Evolutionary conservation across 64 coral and sea anemone genomes (phyloP).

Genomic region (Trachythela sp.): DNA sequence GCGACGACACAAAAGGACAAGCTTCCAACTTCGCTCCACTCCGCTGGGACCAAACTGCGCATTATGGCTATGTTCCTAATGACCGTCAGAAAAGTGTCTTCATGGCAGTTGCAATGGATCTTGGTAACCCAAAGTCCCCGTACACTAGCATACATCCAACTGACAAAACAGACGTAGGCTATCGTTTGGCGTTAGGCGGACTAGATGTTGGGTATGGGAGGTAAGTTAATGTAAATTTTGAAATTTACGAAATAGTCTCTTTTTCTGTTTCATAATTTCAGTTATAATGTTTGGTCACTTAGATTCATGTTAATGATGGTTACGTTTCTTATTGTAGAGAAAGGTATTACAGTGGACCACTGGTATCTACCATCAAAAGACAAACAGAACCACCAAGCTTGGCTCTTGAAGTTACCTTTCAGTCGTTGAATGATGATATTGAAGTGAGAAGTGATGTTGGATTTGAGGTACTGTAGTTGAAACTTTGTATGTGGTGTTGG

Average conservation of each 20-base stretch:
- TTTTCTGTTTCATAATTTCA: too few relatives aligned
- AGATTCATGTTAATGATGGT: too few relatives aligned
- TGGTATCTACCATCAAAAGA: constrained; percentile 37
- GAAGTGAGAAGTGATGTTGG: too few relatives aligned
- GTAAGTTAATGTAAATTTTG: too few relatives aligned
- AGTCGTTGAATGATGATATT: constrained; percentile 50
- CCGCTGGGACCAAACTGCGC: constrained; percentile 91
- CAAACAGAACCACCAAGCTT: neutral
- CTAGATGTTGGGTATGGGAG: constrained; percentile 71
- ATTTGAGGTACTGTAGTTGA: too few relatives aligned
- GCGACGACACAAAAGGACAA: constrained; percentile 26
- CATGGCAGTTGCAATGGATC: constrained; percentile 94
- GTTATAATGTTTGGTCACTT: too few relatives aligned
- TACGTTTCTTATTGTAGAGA: neutral
- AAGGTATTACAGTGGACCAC: constrained; percentile 69
- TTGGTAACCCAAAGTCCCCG: constrained; percentile 75
- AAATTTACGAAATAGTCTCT: too few relatives aligned
- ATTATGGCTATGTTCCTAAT: constrained; percentile 88
- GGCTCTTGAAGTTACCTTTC: constrained; percentile 35
- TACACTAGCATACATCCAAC: constrained; percentile 83
- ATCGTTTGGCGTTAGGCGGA: constrained; percentile 70
- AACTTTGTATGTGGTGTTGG: too few relatives aligned
- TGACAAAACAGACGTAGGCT: constrained; percentile 85
- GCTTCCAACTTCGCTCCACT: constrained; percentile 29
- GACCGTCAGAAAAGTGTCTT: constrained; percentile 63